Evolutionary conservation across 2,888 invertebrate genomes (phyloP), one percentile per base, ranked within the genome.

Genomic region (Sphaerophoria taeniata): DNA sequence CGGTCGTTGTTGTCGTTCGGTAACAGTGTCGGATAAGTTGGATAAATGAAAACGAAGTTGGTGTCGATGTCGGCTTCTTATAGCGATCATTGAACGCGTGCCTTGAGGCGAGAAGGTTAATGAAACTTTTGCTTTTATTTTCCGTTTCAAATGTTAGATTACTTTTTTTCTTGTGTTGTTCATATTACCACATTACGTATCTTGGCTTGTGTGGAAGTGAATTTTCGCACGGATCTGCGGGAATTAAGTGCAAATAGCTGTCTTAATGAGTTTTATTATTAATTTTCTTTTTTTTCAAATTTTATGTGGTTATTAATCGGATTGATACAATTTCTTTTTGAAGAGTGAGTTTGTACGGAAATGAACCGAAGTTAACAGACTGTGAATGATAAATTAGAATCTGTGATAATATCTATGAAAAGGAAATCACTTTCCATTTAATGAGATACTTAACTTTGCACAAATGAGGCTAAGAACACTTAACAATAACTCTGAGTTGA

Each of bases 71-170:
- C 43, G 6, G 9, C 11, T 43, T 61, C 39, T 72, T 11, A 70
- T 11, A 70, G 75, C 72, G 85, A 81, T 76, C 81, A 81, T 73
- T 76, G 81, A 85, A 81, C 72, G 85, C 69, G 69, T 49, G 65
- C 51, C 51, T 65, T 63, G 16, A 60, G 58, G 75, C 76, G 81
- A 61, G 61, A 65, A 77, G 85, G 81, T 85, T 73, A 85, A 77
- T 81, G 76, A 81, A 85, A 85, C 85, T 85, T 81, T 85, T 85
- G 85, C 85, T 85, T 85, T 85, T 85, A 71, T 76, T 77, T 72
- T 80, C 80, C 63, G 72, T 76, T 81, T 39, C 58, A 47, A 74
- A 70, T 51, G 69, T 58, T 63, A 70, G 65, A 78, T 78, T 70
- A 4, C 45, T 39, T 71, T 79, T 70, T 65, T 45, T 73, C 60